Base-by-base conservation (phyloP, 2,888 invertebrate species). In the Galerucella nymphaeae region DNA sequence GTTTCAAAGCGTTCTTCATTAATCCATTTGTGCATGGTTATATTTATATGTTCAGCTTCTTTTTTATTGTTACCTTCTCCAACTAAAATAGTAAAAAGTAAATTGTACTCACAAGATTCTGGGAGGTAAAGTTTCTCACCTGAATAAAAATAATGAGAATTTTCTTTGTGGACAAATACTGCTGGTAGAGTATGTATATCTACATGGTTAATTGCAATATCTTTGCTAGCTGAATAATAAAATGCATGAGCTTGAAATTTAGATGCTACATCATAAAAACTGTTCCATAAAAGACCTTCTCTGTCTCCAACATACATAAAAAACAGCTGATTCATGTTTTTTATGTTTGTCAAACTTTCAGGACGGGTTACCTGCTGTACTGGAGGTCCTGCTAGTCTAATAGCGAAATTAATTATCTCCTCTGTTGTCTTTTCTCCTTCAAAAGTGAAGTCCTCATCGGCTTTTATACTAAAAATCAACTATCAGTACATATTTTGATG, bases 401-500 rank as follows among this genome's bases (percentile, higher is more conserved):
- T 85, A 0, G 96, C 96, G 90, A 96, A 98, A 83, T 95, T 95
- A 0, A 97, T 92, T 84, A 98, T 93, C 78, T 97, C 97, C 75
- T 96, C 95, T 83, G 93, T 94, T 23, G 91, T 91, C 82, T 97
- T 90, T 81, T 98, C 98, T 2, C 98, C 98, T 78, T 90, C 89
- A 84, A 95, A 97, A 53, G 91, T 90, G 86, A 93, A 93, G 76
- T 90, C 91, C 78, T 91, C 91, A 68, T 93, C 91, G 20, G 94
- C 95, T 87, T 96, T 95, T 66, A 98, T 91, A 84, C 96, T 96
- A 83, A 57, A 88, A 87, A 78, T 50, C 8, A 38, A 38, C 30
- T 38, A 6, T 38, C 1, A 8, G 30, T 9, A 55, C 20, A 23
- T 30, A 20, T 20, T 58, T 58, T 8, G 6, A 30, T 38, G 30